phyloP scores from a whole-genome alignment of 1,140 invertebrate species.

The Zaprionus kolodkinae region DNA sequence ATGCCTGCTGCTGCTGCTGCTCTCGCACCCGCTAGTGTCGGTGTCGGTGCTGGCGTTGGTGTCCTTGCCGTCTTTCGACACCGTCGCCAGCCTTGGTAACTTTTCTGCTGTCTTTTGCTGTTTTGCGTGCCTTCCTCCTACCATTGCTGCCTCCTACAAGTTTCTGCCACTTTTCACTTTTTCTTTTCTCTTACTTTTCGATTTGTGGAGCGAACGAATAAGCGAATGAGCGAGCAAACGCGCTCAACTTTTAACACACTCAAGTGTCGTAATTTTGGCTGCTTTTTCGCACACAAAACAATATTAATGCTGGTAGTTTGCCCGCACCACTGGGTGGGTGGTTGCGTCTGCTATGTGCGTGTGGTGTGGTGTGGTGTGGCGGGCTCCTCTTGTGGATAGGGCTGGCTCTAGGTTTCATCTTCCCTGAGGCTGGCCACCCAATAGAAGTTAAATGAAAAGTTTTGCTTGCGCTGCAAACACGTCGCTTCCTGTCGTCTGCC shows the following conservation, averaged over 20 bases:
- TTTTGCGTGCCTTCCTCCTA: conserved; percentile 58
- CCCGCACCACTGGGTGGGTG: not conserved
- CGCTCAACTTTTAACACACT: conserved; percentile 82
- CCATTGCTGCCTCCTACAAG: conserved; percentile 37
- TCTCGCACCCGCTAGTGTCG: not conserved
- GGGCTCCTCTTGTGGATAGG: conserved; percentile 13
- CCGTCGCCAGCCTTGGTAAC: conserved; percentile 66
- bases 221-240: conserved; percentile 51
- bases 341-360: too few relatives aligned
- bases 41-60: not conserved
- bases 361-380: not conserved
- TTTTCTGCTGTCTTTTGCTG: conserved; percentile 81
- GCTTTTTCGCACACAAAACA: conserved; percentile 82
- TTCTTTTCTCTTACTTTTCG: conserved; percentile 73
- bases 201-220: conserved; percentile 50
- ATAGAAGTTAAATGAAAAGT: conserved; percentile 80
- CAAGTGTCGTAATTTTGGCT: conserved; percentile 82
- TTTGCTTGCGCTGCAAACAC: conserved; percentile 80
- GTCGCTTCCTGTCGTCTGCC: conserved; percentile 75
- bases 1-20: not conserved
- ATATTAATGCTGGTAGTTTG: conserved; percentile 80
- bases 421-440: conserved; percentile 28
- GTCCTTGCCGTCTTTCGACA: conserved; percentile 64
- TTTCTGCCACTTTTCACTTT: conserved; percentile 77
- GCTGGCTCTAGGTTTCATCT: conserved; percentile 1